Evolutionary conservation across 2,797 vertebrate genomes (phyloP).

Genomic region (Rhinichthys osculus): DNA sequence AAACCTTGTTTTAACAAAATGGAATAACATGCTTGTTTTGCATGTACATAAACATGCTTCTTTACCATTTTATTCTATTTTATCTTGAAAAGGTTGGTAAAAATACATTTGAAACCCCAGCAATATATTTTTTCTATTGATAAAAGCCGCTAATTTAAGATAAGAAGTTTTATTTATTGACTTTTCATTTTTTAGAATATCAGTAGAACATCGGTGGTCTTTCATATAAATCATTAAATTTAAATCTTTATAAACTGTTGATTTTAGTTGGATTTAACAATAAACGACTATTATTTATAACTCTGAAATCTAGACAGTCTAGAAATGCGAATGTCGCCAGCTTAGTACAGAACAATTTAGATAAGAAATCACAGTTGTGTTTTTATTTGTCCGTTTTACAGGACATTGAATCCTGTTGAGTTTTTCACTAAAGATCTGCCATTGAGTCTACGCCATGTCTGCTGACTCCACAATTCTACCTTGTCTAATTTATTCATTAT

Average conservation of each 20-base stretch:
- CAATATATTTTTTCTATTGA: too few species aligned
- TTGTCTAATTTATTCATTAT: slow-evolving; percentile 46
- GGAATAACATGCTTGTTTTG: not conserved
- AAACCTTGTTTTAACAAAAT: not conserved
- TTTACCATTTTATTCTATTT: not conserved
- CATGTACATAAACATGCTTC: not conserved
- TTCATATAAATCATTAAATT: too few species aligned
- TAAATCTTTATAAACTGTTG: too few species aligned
- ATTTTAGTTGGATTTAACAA: too few species aligned
- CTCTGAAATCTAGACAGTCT: not conserved
- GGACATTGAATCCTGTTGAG: slow-evolving; percentile 15
- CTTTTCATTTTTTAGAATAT: too few species aligned
- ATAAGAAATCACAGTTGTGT: not conserved
- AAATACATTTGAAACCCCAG: too few species aligned
- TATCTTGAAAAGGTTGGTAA: too few species aligned
- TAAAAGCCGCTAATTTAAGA: too few species aligned
- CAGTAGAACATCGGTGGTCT: too few species aligned
- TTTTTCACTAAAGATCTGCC: slow-evolving; percentile 10
- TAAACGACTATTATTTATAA: too few species aligned
- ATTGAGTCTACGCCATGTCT: slow-evolving; percentile 25
- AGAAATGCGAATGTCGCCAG: not conserved
- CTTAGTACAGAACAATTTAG: not conserved
- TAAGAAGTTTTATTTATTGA: too few species aligned
- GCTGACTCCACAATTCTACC: slow-evolving; percentile 42
- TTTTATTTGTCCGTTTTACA: not conserved